A percentile compares a stretch with the other conserved stretches of the same genome.
Conservation (phyloP, 2,888 invertebrate genomes). For the Hirtodrosophila confusa region DNA sequence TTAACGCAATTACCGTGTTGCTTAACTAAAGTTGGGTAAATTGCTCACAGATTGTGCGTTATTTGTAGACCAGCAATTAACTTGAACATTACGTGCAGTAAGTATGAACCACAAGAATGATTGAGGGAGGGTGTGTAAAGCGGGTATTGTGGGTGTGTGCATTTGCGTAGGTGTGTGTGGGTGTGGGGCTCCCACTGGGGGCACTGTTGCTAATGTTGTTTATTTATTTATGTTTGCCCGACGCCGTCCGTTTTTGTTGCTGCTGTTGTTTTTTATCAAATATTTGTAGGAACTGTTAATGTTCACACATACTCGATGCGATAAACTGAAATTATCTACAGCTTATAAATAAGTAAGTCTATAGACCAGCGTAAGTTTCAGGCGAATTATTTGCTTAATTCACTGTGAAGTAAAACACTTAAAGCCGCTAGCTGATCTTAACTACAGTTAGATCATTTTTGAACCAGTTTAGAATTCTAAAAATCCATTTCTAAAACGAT, state of each 20-base stretch:
- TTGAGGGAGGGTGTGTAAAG: not conserved
- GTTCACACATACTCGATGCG: constrained; percentile 38
- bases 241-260: constrained; percentile 14
- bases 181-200: constrained; percentile 17
- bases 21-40: constrained; percentile 49
- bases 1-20: constrained; percentile 52
- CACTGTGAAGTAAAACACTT: too few relatives aligned
- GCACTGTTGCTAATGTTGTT: constrained; percentile 50
- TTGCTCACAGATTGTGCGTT: constrained; percentile 55
- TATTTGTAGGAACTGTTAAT: constrained; percentile 44
- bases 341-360: constrained; percentile 1
- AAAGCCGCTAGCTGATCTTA: too few relatives aligned
- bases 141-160: not conserved
- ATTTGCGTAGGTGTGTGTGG: constrained; percentile 11
- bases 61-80: constrained; percentile 57
- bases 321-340: constrained; percentile 11
- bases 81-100: constrained; percentile 34
- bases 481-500: too few relatives aligned
- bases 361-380: too few relatives aligned
- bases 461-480: too few relatives aligned
- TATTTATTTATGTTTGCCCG: constrained; percentile 59
- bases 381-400: too few relatives aligned
- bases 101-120: constrained; percentile 11
- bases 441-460: too few relatives aligned
- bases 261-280: constrained; percentile 18